Base-by-base conservation (phyloP, 2,113 vertebrate species). In the Talpa occidentalis region DNA sequence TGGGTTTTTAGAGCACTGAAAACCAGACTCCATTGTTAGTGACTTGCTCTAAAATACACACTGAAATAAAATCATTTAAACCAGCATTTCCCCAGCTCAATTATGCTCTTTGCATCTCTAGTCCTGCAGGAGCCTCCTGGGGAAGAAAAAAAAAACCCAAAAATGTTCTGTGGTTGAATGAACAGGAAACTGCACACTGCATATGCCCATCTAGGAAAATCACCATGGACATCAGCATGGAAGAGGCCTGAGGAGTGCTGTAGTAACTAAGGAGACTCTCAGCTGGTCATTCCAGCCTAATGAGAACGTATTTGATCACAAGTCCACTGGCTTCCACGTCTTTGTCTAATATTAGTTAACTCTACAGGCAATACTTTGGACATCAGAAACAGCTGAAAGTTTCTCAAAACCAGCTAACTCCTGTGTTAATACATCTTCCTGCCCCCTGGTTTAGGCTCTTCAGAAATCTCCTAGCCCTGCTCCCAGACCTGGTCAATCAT, bases 61-160 rank as follows among this genome's bases (percentile, higher is more conserved):
- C 42, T 32, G 32, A 92, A 93, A 90, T 77, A 67, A 85, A 81
- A 78, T 88, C 32, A 88, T 70, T 88, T 70, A 77, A 74, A 64
- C 26, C 69, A 91, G 44, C 32, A 60, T 94, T 74, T 94, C 69
- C 64, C 78, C 62, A 87, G 72, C 37, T 87, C 77, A 74, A 40
- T 77, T 80, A 66, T n/a, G 28, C 16, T 86, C 40, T 54, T 80
- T 49, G 80, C 59, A 93, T 70, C 70, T 74, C 42, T 88, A 73
- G 54, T 72, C 74, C 64, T 78, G 12, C 26, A 69, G 60, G 49
- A 93, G 30, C n/a, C 59, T 92, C 89, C 76, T 66, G 42, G 81
- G 64, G 64, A n/a, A n/a, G 64, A 15, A 70, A n/a, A 73, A 69
- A 66, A 44, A 49, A 49, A 8, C 2, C 7, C 47, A 7, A 49